Evolutionary conservation across 2,888 invertebrate genomes (phyloP).

Genomic region (Arctia plantaginis): DNA sequence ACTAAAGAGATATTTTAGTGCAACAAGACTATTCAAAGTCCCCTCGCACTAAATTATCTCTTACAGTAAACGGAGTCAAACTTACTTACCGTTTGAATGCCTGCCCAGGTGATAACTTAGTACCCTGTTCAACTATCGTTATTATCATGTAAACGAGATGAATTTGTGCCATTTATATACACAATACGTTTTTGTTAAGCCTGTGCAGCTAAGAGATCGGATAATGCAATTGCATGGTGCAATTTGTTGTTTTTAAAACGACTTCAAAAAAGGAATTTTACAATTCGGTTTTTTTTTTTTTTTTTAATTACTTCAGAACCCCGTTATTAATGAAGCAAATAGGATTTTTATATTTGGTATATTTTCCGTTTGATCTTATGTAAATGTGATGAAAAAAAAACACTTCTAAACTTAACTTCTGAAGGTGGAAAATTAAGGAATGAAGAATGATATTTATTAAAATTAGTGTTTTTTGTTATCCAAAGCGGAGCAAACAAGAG

Average conservation of each 20-base stretch:
- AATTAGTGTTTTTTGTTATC: no score
- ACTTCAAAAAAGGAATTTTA: background rate
- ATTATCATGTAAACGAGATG: slow-evolving; percentile 41
- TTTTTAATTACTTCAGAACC: no score
- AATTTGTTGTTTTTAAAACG: background rate
- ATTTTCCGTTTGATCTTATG: no score
- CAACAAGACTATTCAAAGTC: slow-evolving; percentile 23
- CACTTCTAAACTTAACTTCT: no score
- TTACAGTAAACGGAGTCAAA: slow-evolving; percentile 23
- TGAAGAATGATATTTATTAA: no score
- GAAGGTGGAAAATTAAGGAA: no score
- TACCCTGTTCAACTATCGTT: slow-evolving; percentile 23
- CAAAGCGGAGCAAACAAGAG: no score
- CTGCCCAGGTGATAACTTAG: slow-evolving; percentile 32
- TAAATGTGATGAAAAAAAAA: no score
- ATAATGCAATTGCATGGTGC: background rate
- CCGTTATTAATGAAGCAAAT: no score
- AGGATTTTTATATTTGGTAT: no score
- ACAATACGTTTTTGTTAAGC: background rate
- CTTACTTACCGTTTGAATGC: slow-evolving; percentile 48
- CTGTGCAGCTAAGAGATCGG: background rate
- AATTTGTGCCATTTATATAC: background rate
- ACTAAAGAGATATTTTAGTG: slow-evolving; percentile 35
- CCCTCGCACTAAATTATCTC: background rate
- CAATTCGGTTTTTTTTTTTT: background rate